These are phyloP conservation scores for Tragelaphus buxtoni DNA, from an alignment of 2,113 vertebrate genomes.

Conservation along the genomic window DNA sequence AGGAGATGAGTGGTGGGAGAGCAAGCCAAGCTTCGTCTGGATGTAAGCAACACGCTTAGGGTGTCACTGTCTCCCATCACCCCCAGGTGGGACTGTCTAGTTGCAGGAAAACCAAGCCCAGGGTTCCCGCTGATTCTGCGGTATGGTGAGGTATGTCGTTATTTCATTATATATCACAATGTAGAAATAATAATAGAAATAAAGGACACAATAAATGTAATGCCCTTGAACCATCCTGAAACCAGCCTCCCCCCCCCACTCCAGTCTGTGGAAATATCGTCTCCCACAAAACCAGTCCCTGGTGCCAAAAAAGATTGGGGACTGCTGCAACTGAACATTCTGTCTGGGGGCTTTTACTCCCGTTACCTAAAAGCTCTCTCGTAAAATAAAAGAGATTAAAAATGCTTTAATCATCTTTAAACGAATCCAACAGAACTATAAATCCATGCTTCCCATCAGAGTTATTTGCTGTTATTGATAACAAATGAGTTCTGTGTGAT, in stretches of 20 bases:
- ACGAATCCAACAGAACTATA: neutral
- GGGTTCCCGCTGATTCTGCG: neutral
- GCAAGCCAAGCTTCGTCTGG: neutral
- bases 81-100: neutral
- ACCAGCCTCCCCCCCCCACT: neutral
- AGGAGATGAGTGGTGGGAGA: neutral
- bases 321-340: neutral
- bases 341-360: neutral
- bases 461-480: neutral
- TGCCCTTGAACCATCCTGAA: neutral
- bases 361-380: neutral
- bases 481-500: neutral
- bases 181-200: neutral
- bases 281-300: neutral
- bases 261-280: neutral
- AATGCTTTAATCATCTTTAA: constrained; percentile 23
- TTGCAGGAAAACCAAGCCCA: neutral
- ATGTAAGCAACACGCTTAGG: neutral
- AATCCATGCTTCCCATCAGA: neutral
- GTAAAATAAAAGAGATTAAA: constrained; percentile 1
- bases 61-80: neutral
- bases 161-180: neutral
- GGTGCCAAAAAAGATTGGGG: neutral
- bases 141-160: neutral
- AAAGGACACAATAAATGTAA: neutral